These are phyloP conservation scores for Micronisus gabar DNA, from an alignment of 2,113 vertebrate genomes.

Conservation along the genomic window DNA sequence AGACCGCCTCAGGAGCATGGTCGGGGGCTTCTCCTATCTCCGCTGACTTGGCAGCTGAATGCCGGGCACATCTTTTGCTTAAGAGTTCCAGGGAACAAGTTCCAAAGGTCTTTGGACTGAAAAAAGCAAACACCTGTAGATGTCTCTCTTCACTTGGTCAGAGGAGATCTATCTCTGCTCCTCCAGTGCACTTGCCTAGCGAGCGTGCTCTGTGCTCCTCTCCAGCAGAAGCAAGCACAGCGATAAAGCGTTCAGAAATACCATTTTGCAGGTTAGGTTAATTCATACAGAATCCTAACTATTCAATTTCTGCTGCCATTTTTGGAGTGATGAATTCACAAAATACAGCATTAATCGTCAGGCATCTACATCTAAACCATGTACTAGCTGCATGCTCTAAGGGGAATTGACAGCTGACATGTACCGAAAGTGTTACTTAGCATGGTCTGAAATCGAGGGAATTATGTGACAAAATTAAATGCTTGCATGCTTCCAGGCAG, in stretches of 20 bases:
- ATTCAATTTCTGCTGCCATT: slow-evolving; percentile 6
- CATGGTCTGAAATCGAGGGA: slow-evolving; percentile 28
- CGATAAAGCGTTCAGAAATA: neutral
- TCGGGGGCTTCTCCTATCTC: neutral
- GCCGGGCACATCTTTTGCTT: neutral
- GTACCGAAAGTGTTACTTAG: neutral
- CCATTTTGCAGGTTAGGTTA: neutral
- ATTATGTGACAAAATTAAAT: slow-evolving; percentile 33
- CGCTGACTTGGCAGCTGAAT: neutral
- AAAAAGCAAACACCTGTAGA: neutral
- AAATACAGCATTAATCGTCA: neutral
- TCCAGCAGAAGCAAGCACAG: neutral
- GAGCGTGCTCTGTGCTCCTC: neutral
- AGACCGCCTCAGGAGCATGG: rapidly evolving
- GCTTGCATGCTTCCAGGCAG: neutral
- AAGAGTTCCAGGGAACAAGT: neutral
- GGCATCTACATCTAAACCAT: neutral
- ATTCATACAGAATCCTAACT: neutral
- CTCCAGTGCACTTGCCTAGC: neutral
- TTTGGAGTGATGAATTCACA: neutral
- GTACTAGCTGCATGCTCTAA: neutral
- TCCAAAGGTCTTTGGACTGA: neutral
- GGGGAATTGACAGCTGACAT: neutral
- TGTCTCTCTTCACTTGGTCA: slow-evolving; percentile 35
- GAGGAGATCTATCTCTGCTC: neutral